These are phyloP conservation scores for Propithecus coquereli DNA, from an alignment of 2,113 vertebrate genomes.

Conservation along the genomic window DNA sequence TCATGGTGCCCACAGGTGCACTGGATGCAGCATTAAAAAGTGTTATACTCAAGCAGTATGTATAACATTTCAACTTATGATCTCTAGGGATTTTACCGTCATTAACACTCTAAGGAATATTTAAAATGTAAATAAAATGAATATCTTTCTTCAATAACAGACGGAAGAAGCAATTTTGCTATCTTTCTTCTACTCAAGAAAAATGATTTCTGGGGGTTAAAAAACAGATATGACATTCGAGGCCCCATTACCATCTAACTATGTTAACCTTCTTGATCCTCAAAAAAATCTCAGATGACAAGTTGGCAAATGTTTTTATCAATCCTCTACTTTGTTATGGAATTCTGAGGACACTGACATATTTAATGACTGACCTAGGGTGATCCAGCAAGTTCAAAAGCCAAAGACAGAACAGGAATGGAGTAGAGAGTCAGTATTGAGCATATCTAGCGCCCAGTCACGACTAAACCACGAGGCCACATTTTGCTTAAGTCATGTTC, in stretches of 20 bases:
- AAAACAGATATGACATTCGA: not conserved
- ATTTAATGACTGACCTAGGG: not conserved
- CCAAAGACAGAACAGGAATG: not conserved
- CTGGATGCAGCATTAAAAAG: not conserved
- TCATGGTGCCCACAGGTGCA: not conserved
- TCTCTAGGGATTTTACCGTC: not conserved
- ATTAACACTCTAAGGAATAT: not conserved
- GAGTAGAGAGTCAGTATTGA: not conserved
- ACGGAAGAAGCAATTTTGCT: not conserved
- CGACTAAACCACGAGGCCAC: not conserved
- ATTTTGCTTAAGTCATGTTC: slow-evolving; percentile 56
- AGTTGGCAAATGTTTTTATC: not conserved
- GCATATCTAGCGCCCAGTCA: not conserved
- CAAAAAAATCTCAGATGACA: not conserved
- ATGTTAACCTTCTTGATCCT: not conserved
- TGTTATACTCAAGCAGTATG: not conserved
- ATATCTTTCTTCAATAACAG: not conserved
- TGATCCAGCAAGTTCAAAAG: not conserved
- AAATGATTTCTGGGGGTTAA: not conserved
- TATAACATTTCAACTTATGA: not conserved
- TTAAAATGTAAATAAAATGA: slow-evolving; percentile 32
- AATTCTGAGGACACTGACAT: not conserved
- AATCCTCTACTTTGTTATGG: not conserved
- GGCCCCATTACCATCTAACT: not conserved
- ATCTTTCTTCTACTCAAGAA: not conserved